A percentile compares a stretch with the other conserved stretches of the same genome.
phyloP scores from a whole-genome alignment of 2,113 vertebrate species.

The Percina caprodes region DNA sequence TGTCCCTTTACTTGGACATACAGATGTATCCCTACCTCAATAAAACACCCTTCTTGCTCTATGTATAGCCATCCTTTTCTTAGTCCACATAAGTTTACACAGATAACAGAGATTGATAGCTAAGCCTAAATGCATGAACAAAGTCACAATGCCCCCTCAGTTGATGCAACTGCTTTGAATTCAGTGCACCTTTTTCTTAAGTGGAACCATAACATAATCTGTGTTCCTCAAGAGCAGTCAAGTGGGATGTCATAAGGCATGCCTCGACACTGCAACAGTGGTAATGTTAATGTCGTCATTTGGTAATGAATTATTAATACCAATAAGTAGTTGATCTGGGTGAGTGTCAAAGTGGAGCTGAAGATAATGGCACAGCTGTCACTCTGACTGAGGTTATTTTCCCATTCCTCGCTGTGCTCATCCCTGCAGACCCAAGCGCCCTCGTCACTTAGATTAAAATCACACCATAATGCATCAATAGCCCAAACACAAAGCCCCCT shows the following conservation, averaged over 20 bases:
- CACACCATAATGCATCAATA: conserved; percentile 27
- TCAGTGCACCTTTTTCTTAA: conserved; percentile 10
- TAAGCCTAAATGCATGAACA: neutral
- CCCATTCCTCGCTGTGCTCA: conserved; percentile 28
- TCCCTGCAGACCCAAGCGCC: conserved; percentile 27
- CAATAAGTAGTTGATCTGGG: conserved; percentile 58
- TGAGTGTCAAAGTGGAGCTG: conserved; percentile 57
- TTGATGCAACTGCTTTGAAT: conserved; percentile 31
- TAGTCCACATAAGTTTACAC: neutral
- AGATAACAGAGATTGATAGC: conserved; percentile 1
- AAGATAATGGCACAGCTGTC: conserved; percentile 53
- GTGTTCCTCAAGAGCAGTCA: conserved; percentile 50
- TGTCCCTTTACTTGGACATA: neutral
- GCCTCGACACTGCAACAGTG: neutral
- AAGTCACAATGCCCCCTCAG: conserved; percentile 32
- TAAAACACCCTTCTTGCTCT: neutral
- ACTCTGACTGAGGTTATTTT: conserved; percentile 31
- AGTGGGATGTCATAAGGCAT: conserved; percentile 44
- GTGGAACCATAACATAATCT: conserved; percentile 36
- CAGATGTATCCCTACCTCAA: neutral
- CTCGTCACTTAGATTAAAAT: conserved; percentile 68
- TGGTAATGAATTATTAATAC: conserved; percentile 66
- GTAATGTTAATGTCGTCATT: conserved; percentile 52
- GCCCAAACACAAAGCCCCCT: conserved; percentile 24
- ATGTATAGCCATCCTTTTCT: neutral